phyloP scores from a whole-genome alignment of 2,797 vertebrate genomes.

The Pogoniulus pusillus region DNA sequence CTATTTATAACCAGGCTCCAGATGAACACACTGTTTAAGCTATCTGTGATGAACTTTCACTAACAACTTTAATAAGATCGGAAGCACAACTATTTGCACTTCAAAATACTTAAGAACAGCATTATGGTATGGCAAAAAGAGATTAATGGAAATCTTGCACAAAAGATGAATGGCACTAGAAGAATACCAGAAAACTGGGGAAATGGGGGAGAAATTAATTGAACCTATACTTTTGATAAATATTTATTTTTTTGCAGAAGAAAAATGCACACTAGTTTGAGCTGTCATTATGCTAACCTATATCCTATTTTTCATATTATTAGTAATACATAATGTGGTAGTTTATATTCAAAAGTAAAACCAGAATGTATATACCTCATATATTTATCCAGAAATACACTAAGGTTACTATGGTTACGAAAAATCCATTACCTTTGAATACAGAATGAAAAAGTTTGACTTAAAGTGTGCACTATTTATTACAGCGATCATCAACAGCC shows the following conservation, averaged over 20 bases:
- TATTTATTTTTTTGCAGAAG: constrained; percentile 82
- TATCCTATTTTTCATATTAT: constrained; percentile 84
- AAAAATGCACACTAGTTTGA: constrained; percentile 81
- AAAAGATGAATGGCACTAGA: constrained; percentile 77
- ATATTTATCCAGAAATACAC: constrained; percentile 84
- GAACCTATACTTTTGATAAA: constrained; percentile 81
- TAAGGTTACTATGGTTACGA: constrained; percentile 85
- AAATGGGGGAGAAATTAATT: constrained; percentile 75
- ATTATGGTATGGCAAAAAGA: constrained; percentile 63
- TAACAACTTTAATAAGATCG: constrained; percentile 66
- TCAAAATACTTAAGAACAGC: constrained; percentile 69
- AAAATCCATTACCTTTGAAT: constrained; percentile 88
- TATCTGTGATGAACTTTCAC: constrained; percentile 24
- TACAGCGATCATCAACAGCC: constrained; percentile 84
- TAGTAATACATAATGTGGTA: constrained; percentile 85
- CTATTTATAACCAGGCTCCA: not conserved
- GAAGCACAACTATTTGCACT: constrained; percentile 58
- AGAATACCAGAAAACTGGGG: constrained; percentile 70
- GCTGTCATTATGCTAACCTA: constrained; percentile 82
- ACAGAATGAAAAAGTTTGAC: constrained; percentile 88
- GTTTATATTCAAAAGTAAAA: constrained; percentile 87
- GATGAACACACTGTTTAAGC: not conserved
- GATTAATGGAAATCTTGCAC: constrained; percentile 75
- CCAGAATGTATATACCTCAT: constrained; percentile 82
- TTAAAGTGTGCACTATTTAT: constrained; percentile 86